phyloP scores from a whole-genome alignment of 2,888 invertebrate genomes.

The Acleris laterana region DNA sequence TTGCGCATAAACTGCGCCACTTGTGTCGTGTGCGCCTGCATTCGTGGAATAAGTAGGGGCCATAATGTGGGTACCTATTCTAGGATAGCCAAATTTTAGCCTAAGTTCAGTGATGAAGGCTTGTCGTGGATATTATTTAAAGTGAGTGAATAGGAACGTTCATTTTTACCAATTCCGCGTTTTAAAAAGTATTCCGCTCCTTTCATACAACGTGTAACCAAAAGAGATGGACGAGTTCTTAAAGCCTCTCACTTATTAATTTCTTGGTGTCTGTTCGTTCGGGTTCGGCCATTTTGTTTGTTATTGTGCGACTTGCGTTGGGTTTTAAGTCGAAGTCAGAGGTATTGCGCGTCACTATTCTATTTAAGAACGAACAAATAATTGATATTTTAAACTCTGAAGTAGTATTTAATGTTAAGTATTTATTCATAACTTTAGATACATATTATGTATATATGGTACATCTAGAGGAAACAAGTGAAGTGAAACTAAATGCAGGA shows the following conservation, averaged over 20 bases:
- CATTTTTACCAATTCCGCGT: too few species aligned
- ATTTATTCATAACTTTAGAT: slow-evolving; percentile 3
- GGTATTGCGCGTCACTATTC: slow-evolving; percentile 6
- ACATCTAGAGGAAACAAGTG: slow-evolving; percentile 25
- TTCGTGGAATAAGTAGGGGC: too few species aligned
- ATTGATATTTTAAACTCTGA: not conserved
- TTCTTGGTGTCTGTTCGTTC: slow-evolving; percentile 2
- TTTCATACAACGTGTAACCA: too few species aligned
- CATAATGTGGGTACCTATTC: too few species aligned
- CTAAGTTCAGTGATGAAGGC: too few species aligned
- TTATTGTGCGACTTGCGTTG: slow-evolving; percentile 32
- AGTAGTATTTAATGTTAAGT: slow-evolving; percentile 5
- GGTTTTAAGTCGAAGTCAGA: not conserved
- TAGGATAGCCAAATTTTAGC: too few species aligned
- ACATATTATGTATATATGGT: slow-evolving; percentile 18
- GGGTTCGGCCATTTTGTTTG: slow-evolving; percentile 35
- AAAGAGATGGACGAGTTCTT: not conserved
- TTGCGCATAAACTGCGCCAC: too few species aligned
- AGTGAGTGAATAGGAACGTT: too few species aligned
- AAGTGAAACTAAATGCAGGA: slow-evolving; percentile 46
- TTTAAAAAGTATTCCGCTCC: too few species aligned
- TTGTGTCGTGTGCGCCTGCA: too few species aligned
- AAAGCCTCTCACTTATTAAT: not conserved
- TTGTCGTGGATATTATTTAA: too few species aligned
- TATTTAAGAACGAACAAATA: slow-evolving; percentile 1